Percentiles rank a stretch among this genome's conserved stretches.
phyloP scores from a whole-genome alignment of 2,888 invertebrate genomes.

The Chelonus formosanus region DNA sequence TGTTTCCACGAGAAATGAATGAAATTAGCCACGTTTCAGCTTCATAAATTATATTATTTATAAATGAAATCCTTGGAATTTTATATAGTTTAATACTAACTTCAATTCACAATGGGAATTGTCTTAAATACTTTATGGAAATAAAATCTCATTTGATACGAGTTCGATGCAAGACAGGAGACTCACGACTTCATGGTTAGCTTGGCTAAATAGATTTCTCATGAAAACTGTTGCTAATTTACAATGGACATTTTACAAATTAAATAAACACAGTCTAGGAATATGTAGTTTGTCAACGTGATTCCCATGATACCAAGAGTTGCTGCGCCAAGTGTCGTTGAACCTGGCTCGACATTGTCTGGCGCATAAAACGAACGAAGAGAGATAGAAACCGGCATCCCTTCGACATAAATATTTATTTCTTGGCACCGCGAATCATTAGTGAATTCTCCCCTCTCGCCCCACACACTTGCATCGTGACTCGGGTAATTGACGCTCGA shows the following conservation, averaged over 20 bases:
- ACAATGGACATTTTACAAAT: not conserved
- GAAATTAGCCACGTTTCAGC: no score
- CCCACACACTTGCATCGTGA: constrained; percentile 3
- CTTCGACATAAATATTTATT: constrained; percentile 33
- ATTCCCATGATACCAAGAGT: constrained; percentile 9
- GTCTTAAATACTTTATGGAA: not conserved
- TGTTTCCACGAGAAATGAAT: no score
- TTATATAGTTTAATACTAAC: no score
- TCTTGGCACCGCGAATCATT: constrained; percentile 30
- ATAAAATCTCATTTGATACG: not conserved
- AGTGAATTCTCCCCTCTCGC: constrained; percentile 10
- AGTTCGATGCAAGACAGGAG: no score
- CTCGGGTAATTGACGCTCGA: constrained; percentile 29
- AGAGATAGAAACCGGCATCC: constrained; percentile 18
- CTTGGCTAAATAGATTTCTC: not conserved
- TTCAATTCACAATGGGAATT: no score
- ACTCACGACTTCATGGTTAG: no score
- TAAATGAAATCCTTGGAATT: no score
- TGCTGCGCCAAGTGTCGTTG: constrained; percentile 23
- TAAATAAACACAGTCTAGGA: not conserved
- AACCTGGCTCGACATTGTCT: constrained; percentile 23
- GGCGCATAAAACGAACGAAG: constrained; percentile 8
- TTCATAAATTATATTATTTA: no score
- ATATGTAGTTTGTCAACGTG: constrained; percentile 18
- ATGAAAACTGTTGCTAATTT: not conserved